Percentiles rank a stretch among this genome's conserved stretches.
These are phyloP conservation scores for Micromesistius poutassou DNA, from an alignment of 2,797 vertebrate genomes.

Conservation along the genomic window DNA sequence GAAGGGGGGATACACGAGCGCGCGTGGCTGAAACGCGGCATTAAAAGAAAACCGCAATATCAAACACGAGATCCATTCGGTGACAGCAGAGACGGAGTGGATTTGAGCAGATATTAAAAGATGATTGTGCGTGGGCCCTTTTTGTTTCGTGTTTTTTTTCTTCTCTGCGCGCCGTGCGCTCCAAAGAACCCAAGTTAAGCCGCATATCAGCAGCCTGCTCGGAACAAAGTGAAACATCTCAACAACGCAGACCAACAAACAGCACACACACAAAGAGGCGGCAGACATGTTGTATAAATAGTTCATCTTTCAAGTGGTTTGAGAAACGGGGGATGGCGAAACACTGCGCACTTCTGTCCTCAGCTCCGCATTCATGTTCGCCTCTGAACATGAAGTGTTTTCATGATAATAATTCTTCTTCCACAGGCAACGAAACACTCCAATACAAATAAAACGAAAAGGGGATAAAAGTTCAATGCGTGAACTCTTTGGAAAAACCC, in stretches of 20 bases:
- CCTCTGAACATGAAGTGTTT: constrained; percentile 11
- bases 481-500: not conserved
- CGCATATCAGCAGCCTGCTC: constrained; percentile 69
- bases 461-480: not conserved
- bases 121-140: constrained; percentile 74
- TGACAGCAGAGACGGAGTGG: constrained; percentile 55
- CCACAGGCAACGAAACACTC: not conserved
- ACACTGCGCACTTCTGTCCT: constrained; percentile 65
- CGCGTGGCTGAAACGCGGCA: constrained; percentile 48
- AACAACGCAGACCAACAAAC: constrained; percentile 58
- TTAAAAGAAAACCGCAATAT: constrained; percentile 53
- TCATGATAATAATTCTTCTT: not conserved
- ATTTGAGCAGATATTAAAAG: constrained; percentile 76
- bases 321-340: constrained; percentile 66
- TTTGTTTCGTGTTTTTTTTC: constrained; percentile 16
- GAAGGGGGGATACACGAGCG: constrained; percentile 64
- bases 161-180: constrained; percentile 35
- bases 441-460: not conserved
- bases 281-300: constrained; percentile 58
- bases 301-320: constrained; percentile 75
- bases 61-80: constrained; percentile 60
- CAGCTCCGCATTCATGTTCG: constrained; percentile 40
- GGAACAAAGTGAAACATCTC: constrained; percentile 68
- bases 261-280: constrained; percentile 51
- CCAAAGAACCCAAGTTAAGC: constrained; percentile 69